These are phyloP conservation scores for Xyliphius kryptos DNA, from an alignment of 2,113 vertebrate species.

Conservation along the genomic window DNA sequence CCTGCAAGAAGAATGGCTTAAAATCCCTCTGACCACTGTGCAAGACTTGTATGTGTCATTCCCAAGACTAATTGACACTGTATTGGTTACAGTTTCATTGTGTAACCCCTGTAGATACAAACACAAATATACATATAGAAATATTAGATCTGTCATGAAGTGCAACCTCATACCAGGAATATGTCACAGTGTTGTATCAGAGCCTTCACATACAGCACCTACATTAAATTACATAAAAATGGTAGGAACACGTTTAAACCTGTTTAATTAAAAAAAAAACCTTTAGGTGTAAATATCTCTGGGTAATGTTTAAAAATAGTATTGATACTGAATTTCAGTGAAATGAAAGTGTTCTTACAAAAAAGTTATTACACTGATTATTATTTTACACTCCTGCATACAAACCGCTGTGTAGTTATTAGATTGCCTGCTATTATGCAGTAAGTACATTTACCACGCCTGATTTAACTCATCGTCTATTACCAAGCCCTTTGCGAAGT, in stretches of 20 bases:
- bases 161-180: not conserved
- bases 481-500: not conserved
- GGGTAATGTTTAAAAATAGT: not conserved
- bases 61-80: too few relatives aligned
- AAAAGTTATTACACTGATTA: slow-evolving; percentile 1
- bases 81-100: too few relatives aligned
- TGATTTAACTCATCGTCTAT: not conserved
- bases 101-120: too few relatives aligned
- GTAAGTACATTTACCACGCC: not conserved
- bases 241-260: not conserved
- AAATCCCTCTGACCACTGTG: too few relatives aligned
- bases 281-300: not conserved
- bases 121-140: too few relatives aligned
- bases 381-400: not conserved
- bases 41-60: too few relatives aligned
- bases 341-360: not conserved
- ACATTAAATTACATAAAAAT: not conserved
- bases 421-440: not conserved
- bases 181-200: not conserved
- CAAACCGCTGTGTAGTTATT: not conserved
- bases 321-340: not conserved
- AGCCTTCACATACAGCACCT: not conserved
- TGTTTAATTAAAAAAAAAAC: not conserved
- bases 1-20: too few relatives aligned
- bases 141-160: not conserved